Base-by-base conservation (phyloP, 2,797 vertebrate genomes). In the Holocentrus rufus region DNA sequence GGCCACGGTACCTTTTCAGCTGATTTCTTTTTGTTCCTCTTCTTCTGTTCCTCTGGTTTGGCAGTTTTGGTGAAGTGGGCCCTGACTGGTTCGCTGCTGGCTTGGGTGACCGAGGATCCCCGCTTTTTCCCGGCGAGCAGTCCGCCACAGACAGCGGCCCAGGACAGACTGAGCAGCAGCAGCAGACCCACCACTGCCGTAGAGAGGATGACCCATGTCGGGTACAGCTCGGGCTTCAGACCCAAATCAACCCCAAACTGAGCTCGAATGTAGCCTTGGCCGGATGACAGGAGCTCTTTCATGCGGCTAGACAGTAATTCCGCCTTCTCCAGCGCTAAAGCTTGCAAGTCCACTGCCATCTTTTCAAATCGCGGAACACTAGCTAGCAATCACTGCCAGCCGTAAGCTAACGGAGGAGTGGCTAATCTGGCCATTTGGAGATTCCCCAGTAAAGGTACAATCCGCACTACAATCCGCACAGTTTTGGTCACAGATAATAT, bases 161-260 rank as follows among this genome's bases (percentile, higher is more conserved):
- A 90, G 6, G 94, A 90, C 65, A 92, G 64, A 50, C 85, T 79
- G 39, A 94, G 69, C 47, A 95, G 81, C 76, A 95, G 81, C 69
- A 97, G 68, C 71, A 96, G 80, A 59, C 89, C 95, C 65, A 91
- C 73, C 14, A 91, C 88, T 49, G 86, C 92, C 71, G 95, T 88
- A 5, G 90, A 89, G 74, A 97, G 84, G 61, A 96, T 86, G 10
- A 96, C 86, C 96, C 96, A 98, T 65, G 93, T 90, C 69, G 96
- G 96, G 81, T 94, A 95, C 22, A 90, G 84, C 74, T 96, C 95
- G 20, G 96, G 96, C 80, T 95, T 93, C 74, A 97, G 86, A 73
- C 95, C 96, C 61, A 97, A 65, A 65, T 96, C 95, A 4, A 97
- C 85, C 50, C 97, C 96, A 74, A 97, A 82, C 77, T 95, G 95